Conservation (phyloP, 2,113 vertebrate genomes). For the Xiphophorus couchianus region DNA sequence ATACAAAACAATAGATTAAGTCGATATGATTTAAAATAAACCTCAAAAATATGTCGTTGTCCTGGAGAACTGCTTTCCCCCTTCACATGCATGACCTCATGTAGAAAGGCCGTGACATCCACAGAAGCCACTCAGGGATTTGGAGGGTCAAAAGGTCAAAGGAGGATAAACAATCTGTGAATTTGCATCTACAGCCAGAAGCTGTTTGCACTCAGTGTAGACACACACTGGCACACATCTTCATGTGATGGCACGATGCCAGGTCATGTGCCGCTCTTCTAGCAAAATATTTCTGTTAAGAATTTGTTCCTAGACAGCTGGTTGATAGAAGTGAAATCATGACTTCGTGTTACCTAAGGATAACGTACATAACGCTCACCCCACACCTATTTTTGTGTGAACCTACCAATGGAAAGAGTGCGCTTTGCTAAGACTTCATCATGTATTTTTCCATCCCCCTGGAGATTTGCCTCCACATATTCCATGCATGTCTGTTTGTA, state of each 20-base stretch:
- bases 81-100: neutral
- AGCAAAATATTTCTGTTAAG: slow-evolving; percentile 6
- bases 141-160: slow-evolving; percentile 53
- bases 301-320: slow-evolving; percentile 28
- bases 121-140: slow-evolving; percentile 25
- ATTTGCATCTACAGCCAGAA: slow-evolving; percentile 30
- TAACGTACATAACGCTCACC: neutral
- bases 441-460: slow-evolving; percentile 24
- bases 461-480: slow-evolving; percentile 51
- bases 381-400: slow-evolving; percentile 16
- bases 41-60: neutral
- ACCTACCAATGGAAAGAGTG: slow-evolving; percentile 15
- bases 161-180: slow-evolving; percentile 60
- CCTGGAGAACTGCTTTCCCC: neutral
- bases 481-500: slow-evolving; percentile 65
- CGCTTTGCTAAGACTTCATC: slow-evolving; percentile 26
- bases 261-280: neutral
- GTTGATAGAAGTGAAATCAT: slow-evolving; percentile 1
- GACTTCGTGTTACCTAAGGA: neutral
- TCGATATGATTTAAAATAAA: neutral
- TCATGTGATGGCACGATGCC: slow-evolving; percentile 5
- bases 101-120: neutral
- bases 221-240: slow-evolving; percentile 2
- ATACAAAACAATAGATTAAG: neutral
- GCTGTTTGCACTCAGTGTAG: neutral